These are phyloP conservation scores for Arothron firmamentum DNA, from an alignment of 2,113 vertebrate genomes.

Conservation along the genomic window DNA sequence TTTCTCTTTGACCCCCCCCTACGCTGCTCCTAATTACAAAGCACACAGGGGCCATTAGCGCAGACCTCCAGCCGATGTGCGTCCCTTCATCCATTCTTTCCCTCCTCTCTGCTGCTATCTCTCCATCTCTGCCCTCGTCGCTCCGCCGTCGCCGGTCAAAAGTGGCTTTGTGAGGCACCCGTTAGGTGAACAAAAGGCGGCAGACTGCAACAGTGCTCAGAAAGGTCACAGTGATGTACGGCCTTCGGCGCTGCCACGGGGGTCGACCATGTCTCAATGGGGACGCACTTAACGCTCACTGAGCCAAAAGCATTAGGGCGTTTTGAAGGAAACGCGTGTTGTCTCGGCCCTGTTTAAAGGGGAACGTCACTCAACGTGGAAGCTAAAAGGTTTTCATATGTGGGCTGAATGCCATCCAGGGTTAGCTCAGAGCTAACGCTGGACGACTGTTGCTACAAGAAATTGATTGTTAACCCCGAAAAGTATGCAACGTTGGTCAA, in stretches of 20 bases:
- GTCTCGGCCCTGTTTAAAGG: slow-evolving; percentile 11
- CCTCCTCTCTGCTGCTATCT: slow-evolving; percentile 45
- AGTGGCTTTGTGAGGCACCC: slow-evolving; percentile 58
- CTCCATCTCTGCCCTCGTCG: slow-evolving; percentile 57
- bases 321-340: slow-evolving; percentile 35
- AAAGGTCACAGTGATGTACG: slow-evolving; percentile 64
- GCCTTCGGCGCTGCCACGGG: slow-evolving; percentile 39
- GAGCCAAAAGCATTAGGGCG: slow-evolving; percentile 28
- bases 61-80: slow-evolving; percentile 45
- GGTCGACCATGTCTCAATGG: slow-evolving; percentile 50
- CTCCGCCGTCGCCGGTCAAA: slow-evolving; percentile 56
- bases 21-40: slow-evolving; percentile 58
- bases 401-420: too few relatives aligned
- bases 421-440: too few relatives aligned
- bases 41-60: slow-evolving; percentile 63
- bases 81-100: slow-evolving; percentile 59
- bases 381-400: neutral
- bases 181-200: slow-evolving; percentile 62
- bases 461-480: too few relatives aligned
- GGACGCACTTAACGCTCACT: slow-evolving; percentile 54
- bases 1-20: slow-evolving; percentile 34
- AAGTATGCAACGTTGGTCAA: too few relatives aligned
- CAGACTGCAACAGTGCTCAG: slow-evolving; percentile 44
- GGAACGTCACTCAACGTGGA: neutral
- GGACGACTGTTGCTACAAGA: too few relatives aligned